A percentile compares a stretch with the other conserved stretches of the same genome.
Conservation (phyloP, 2,797 vertebrate species). For the Ciconia nigra region DNA sequence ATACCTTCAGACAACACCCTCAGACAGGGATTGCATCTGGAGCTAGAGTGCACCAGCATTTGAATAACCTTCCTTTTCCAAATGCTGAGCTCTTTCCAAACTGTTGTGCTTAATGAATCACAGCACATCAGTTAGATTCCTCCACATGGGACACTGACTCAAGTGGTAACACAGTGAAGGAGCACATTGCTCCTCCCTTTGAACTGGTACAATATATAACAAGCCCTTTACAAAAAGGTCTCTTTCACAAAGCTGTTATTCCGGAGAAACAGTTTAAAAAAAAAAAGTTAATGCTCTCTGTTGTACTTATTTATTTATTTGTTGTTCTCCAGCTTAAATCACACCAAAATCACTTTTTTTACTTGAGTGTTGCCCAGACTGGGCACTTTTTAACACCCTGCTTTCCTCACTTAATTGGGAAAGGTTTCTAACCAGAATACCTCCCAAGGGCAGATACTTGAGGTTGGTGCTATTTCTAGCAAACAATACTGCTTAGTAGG, state of each 20-base stretch:
- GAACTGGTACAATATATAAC: background rate
- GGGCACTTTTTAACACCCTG: background rate
- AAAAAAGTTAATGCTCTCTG: background rate
- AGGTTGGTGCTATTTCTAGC: background rate
- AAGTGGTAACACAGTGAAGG: background rate
- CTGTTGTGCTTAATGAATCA: background rate
- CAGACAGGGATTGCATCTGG: background rate
- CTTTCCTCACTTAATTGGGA: background rate
- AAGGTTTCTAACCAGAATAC: background rate
- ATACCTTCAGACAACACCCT: background rate
- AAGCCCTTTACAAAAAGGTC: background rate
- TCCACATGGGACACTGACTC: background rate
- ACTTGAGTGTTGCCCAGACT: background rate
- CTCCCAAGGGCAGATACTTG: background rate
- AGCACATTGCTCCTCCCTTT: background rate
- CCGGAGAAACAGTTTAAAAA: background rate
- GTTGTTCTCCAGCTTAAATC: background rate
- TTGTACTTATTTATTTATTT: background rate
- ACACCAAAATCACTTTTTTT: background rate
- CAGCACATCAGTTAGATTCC: background rate
- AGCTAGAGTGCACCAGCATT: background rate
- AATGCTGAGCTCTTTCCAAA: background rate
- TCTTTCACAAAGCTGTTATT: background rate
- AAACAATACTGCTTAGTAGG: background rate
- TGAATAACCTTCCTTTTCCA: background rate